These are phyloP conservation scores for Pristiophorus japonicus DNA, from an alignment of 2,113 vertebrate genomes.

Conservation along the genomic window DNA sequence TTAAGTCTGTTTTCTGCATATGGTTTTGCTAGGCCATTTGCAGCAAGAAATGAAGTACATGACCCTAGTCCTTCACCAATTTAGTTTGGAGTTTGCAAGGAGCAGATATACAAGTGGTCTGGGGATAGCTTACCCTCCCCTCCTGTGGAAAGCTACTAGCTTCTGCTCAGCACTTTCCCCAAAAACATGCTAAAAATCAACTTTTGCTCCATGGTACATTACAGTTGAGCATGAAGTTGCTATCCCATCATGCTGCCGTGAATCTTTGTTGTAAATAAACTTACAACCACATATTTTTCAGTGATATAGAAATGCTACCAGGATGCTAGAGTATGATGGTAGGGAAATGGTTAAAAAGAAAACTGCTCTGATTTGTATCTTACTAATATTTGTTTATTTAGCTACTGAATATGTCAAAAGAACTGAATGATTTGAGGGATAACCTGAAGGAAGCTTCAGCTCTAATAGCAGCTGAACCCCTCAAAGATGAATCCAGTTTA, in stretches of 20 bases:
- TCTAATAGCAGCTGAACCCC: conserved; percentile 69
- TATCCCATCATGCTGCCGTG: neutral
- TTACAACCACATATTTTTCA: conserved; percentile 13
- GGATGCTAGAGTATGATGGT: neutral
- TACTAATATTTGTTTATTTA: conserved; percentile 49
- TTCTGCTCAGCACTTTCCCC: neutral
- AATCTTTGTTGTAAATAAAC: neutral
- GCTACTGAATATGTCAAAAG: conserved; percentile 95
- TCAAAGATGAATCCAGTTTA: conserved; percentile 55
- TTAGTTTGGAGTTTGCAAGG: neutral
- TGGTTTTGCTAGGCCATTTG: neutral
- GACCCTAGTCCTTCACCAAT: neutral
- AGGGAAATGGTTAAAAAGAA: conserved; percentile 16
- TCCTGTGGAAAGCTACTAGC: neutral
- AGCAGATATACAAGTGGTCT: neutral
- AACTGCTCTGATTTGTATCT: neutral
- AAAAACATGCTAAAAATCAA: neutral
- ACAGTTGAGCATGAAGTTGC: neutral
- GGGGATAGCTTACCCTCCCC: neutral
- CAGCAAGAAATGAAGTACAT: neutral
- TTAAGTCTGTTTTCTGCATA: neutral
- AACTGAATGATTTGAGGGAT: conserved; percentile 84
- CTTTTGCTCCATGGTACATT: neutral
- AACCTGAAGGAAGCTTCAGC: conserved; percentile 81
- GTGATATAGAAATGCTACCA: neutral